Conservation (phyloP, 2,797 vertebrate genomes). For the Hoplostethus atlanticus region DNA sequence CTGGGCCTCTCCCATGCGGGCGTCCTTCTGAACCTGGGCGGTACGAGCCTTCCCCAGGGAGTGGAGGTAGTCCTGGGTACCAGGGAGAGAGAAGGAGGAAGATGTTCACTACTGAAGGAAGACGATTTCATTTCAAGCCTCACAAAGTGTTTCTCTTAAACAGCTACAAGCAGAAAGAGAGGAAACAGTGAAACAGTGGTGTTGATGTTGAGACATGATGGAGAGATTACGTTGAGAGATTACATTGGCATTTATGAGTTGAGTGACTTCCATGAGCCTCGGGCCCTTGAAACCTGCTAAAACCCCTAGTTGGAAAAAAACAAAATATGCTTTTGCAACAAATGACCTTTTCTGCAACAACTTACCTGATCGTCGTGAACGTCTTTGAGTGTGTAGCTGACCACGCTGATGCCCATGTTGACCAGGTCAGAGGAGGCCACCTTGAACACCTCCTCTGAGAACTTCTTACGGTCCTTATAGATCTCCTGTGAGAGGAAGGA, state of each 20-base stretch:
- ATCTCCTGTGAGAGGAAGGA: constrained; percentile 85
- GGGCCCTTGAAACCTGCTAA: too few relatives aligned
- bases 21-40: constrained; percentile 94
- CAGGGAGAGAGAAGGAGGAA: not conserved
- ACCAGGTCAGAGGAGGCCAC: constrained; percentile 95
- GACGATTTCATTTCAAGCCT: not conserved
- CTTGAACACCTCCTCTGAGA: constrained; percentile 94
- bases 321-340: not conserved
- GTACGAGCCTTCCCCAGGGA: constrained; percentile 93
- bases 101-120: not conserved
- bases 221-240: too few relatives aligned
- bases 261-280: too few relatives aligned
- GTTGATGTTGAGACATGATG: not conserved
- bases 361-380: constrained; percentile 93
- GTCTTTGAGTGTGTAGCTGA: constrained; percentile 96
- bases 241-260: too few relatives aligned
- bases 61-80: constrained; percentile 89
- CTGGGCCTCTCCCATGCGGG: constrained; percentile 91
- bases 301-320: too few relatives aligned
- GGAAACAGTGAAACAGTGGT: not conserved
- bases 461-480: constrained; percentile 96
- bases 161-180: not conserved
- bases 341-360: too few relatives aligned
- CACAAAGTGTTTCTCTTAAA: not conserved
- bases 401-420: constrained; percentile 96